Evolutionary conservation across 1,140 invertebrate genomes (phyloP).

Genomic region (Lepidurus couesii): DNA sequence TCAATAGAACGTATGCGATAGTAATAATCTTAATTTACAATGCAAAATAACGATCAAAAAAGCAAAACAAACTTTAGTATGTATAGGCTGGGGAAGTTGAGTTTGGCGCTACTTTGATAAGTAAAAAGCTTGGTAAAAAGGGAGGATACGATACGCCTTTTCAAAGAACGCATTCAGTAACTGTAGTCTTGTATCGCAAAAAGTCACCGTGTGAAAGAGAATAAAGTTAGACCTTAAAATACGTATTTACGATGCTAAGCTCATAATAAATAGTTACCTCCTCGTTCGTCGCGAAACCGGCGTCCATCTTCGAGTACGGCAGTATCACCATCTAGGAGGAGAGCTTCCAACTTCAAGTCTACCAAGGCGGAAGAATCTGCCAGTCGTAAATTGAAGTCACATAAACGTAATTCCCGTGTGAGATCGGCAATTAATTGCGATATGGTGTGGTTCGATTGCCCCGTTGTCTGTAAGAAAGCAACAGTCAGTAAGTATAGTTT

Average conservation of each 20-base stretch:
- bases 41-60: no score
- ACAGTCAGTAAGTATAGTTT: not conserved
- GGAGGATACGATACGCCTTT: no score
- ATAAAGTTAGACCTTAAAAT: no score
- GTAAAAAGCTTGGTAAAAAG: no score
- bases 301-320: constrained; percentile 55
- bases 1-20: no score
- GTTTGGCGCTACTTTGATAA: not conserved
- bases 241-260: no score
- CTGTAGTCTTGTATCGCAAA: no score
- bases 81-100: not conserved
- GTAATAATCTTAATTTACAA: no score
- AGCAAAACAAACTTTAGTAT: not conserved
- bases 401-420: constrained; percentile 50
- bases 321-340: constrained; percentile 55
- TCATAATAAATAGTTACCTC: constrained; percentile 43
- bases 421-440: constrained; percentile 39
- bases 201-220: no score
- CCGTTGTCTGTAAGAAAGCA: constrained; percentile 39
- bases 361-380: constrained; percentile 58
- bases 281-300: constrained; percentile 47
- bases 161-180: no score
- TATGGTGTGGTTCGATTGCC: constrained; percentile 40
- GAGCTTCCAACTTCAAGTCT: constrained; percentile 52
- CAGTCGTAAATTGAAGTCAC: constrained; percentile 53